Conservation (phyloP, 2,888 invertebrate genomes). For the Cyrtodaria siliqua region DNA sequence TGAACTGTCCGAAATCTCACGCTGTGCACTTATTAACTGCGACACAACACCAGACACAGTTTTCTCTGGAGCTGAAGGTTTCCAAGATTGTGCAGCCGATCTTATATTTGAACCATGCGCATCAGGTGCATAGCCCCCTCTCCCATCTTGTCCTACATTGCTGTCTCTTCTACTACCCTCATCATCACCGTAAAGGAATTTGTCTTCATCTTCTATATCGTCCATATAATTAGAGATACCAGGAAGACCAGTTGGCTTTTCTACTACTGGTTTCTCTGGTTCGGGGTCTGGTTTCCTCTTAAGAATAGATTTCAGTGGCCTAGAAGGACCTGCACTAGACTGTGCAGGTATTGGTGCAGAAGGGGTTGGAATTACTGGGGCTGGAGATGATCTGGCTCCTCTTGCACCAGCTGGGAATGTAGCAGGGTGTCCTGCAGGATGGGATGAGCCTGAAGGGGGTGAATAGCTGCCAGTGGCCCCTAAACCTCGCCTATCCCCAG, state of each 20-base stretch:
- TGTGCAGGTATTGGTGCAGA: constrained; percentile 2
- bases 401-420: constrained; percentile 38
- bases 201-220: constrained; percentile 83
- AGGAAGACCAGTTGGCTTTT: constrained; percentile 55
- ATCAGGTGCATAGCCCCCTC: not conserved
- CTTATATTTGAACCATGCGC: constrained; percentile 27
- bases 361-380: constrained; percentile 9
- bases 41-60: constrained; percentile 45
- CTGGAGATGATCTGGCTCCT: constrained; percentile 15
- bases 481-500: constrained; percentile 46
- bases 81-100: constrained; percentile 56
- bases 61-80: constrained; percentile 40
- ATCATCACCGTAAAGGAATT: constrained; percentile 81
- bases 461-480: constrained; percentile 25
- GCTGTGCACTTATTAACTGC: constrained; percentile 36
- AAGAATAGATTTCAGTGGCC: constrained; percentile 73
- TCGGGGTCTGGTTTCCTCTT: constrained; percentile 64
- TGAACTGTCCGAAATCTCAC: constrained; percentile 17
- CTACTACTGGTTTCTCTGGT: constrained; percentile 20
- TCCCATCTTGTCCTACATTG: not conserved
- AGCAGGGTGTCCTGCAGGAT: not conserved
- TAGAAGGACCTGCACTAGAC: constrained; percentile 25
- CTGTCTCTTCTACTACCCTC: constrained; percentile 14
- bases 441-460: too few species aligned
- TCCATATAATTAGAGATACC: constrained; percentile 73